These are phyloP conservation scores for Craterocephalus amniculus DNA, from an alignment of 2,797 vertebrate genomes.

Conservation along the genomic window DNA sequence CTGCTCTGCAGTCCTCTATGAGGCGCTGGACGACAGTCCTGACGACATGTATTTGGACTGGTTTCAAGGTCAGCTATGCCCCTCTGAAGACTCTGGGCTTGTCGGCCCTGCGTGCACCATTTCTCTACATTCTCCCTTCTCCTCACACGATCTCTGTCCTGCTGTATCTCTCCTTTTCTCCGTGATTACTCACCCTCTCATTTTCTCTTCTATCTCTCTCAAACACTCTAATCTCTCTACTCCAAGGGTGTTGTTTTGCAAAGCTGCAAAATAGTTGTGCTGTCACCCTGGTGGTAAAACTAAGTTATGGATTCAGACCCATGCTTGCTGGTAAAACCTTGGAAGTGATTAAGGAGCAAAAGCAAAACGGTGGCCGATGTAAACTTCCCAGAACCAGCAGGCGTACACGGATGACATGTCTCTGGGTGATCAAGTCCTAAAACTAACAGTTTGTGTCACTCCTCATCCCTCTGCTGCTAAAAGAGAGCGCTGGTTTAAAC, in stretches of 20 bases:
- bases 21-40: constrained; percentile 83
- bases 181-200: constrained; percentile 41
- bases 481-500: constrained; percentile 64
- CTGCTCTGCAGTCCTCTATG: constrained; percentile 82
- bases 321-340: constrained; percentile 60
- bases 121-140: constrained; percentile 41
- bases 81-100: constrained; percentile 58
- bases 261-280: constrained; percentile 41
- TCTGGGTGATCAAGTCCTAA: constrained; percentile 41
- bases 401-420: constrained; percentile 44
- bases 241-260: constrained; percentile 67
- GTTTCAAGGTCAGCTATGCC: constrained; percentile 86
- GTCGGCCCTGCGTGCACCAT: constrained; percentile 59
- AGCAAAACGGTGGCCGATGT: constrained; percentile 41
- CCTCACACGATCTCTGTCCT: constrained; percentile 53
- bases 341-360: constrained; percentile 36
- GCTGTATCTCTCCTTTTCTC: constrained; percentile 49
- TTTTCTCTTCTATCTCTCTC: constrained; percentile 34
- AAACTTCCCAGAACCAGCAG: constrained; percentile 46
- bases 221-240: constrained; percentile 35
- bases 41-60: constrained; percentile 87
- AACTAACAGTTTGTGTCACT: constrained; percentile 38
- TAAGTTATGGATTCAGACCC: constrained; percentile 17
- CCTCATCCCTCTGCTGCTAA: constrained; percentile 57
- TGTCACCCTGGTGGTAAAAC: constrained; percentile 32